These are phyloP conservation scores for Pseudoips prasinana DNA, from an alignment of 2,888 invertebrate species.

Conservation along the genomic window DNA sequence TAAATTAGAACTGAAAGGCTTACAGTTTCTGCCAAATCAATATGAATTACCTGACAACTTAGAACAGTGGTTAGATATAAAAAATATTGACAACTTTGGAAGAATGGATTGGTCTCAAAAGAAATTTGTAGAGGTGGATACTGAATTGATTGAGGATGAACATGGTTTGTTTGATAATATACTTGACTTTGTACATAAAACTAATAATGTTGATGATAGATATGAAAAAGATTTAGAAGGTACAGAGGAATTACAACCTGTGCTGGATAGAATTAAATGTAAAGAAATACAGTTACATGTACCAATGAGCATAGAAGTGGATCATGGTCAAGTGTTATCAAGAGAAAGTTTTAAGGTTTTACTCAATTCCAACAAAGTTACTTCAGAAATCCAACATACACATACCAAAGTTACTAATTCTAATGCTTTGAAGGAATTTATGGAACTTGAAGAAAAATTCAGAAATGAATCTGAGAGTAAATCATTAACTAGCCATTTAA, in stretches of 20 bases:
- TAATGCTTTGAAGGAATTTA: constrained; percentile 49
- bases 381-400: constrained; percentile 34
- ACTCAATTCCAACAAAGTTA: constrained; percentile 9
- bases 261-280: constrained; percentile 10
- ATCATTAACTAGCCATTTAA: constrained; percentile 65
- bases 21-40: constrained; percentile 67
- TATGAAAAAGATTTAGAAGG: constrained; percentile 18
- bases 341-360: constrained; percentile 25
- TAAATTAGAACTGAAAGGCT: constrained; percentile 65
- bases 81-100: constrained; percentile 66
- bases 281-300: constrained; percentile 10
- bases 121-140: constrained; percentile 38
- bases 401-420: constrained; percentile 50
- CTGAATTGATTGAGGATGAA: constrained; percentile 41
- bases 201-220: constrained; percentile 41
- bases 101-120: constrained; percentile 61
- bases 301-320: constrained; percentile 25
- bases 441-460: constrained; percentile 57
- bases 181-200: constrained; percentile 56
- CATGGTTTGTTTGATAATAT: constrained; percentile 53
- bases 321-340: constrained; percentile 48
- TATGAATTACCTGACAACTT: constrained; percentile 72
- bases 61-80: constrained; percentile 69
- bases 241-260: constrained; percentile 9
- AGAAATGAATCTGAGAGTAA: constrained; percentile 50